These are phyloP conservation scores for Scalopus aquaticus DNA, from an alignment of 2,113 vertebrate species.

Conservation along the genomic window DNA sequence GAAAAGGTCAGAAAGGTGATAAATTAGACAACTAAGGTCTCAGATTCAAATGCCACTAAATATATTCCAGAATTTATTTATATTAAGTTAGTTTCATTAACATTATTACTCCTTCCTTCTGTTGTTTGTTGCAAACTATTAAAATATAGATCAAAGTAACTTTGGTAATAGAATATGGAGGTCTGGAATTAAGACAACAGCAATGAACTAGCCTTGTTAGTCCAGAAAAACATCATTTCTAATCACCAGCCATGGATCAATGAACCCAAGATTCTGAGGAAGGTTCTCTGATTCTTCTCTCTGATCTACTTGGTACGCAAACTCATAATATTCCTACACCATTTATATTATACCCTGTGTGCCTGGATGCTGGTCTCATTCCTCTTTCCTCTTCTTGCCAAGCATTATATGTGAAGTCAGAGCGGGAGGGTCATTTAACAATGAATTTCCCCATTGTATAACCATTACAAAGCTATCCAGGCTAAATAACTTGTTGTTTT, in stretches of 20 bases:
- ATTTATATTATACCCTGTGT: slow-evolving; percentile 41
- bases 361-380: slow-evolving; percentile 42
- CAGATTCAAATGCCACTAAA: slow-evolving; percentile 36
- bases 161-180: slow-evolving; percentile 11
- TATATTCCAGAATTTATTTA: not conserved
- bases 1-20: slow-evolving; percentile 47
- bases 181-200: slow-evolving; percentile 24
- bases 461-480: slow-evolving; percentile 61
- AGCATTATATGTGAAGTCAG: slow-evolving; percentile 29
- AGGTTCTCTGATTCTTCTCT: slow-evolving; percentile 37
- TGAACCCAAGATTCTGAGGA: not conserved
- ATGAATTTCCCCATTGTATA: slow-evolving; percentile 60
- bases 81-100: slow-evolving; percentile 46
- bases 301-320: slow-evolving; percentile 15
- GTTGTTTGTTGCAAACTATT: slow-evolving; percentile 33
- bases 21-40: not conserved
- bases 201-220: slow-evolving; percentile 32
- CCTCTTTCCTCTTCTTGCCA: slow-evolving; percentile 38
- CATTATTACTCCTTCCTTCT: not conserved
- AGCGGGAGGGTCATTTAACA: slow-evolving; percentile 72
- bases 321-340: not conserved
- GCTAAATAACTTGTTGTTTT: slow-evolving; percentile 65
- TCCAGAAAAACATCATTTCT: not conserved
- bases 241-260: not conserved
- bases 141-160: slow-evolving; percentile 51